Evolutionary conservation across 2,797 vertebrate species (phyloP).

Genomic region (Ibycter americanus): DNA sequence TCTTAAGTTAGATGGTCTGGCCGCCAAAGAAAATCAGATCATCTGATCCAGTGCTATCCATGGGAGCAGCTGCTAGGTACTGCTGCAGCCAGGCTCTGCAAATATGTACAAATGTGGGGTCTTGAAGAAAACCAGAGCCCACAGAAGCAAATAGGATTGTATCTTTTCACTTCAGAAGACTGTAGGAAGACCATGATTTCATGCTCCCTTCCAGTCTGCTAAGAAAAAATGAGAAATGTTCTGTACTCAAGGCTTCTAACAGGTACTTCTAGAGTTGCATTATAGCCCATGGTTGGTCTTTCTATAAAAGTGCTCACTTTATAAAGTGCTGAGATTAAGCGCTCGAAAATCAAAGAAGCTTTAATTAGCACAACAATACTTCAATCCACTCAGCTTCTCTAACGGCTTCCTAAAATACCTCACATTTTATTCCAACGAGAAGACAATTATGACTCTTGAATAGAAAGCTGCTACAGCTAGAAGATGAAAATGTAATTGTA

Average conservation of each 20-base stretch:
- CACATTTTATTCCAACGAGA: conserved; percentile 30
- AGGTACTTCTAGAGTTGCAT: conserved; percentile 4
- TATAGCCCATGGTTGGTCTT: conserved; percentile 6
- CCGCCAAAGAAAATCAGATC: not conserved
- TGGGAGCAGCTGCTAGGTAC: not conserved
- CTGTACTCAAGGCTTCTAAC: not conserved
- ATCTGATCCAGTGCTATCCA: not conserved
- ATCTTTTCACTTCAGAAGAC: not conserved
- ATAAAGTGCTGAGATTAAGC: not conserved
- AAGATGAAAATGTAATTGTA: conserved; percentile 33
- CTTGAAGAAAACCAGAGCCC: not conserved
- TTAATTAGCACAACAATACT: conserved; percentile 56
- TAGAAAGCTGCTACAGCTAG: conserved; percentile 31
- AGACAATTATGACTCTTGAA: conserved; percentile 48
- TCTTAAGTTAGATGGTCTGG: not conserved
- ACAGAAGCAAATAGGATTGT: not conserved
- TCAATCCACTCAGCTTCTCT: conserved; percentile 39
- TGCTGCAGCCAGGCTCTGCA: not conserved
- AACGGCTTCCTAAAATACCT: conserved; percentile 34
- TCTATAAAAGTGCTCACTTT: conserved; percentile 43
- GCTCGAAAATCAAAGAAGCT: conserved; percentile 39
- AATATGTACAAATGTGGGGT: not conserved
- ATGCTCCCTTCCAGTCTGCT: not conserved
- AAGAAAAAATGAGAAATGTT: not conserved
- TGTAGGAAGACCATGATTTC: not conserved